Conservation (phyloP, 2,888 invertebrate genomes). For the Ceratothoa steindachneri region DNA sequence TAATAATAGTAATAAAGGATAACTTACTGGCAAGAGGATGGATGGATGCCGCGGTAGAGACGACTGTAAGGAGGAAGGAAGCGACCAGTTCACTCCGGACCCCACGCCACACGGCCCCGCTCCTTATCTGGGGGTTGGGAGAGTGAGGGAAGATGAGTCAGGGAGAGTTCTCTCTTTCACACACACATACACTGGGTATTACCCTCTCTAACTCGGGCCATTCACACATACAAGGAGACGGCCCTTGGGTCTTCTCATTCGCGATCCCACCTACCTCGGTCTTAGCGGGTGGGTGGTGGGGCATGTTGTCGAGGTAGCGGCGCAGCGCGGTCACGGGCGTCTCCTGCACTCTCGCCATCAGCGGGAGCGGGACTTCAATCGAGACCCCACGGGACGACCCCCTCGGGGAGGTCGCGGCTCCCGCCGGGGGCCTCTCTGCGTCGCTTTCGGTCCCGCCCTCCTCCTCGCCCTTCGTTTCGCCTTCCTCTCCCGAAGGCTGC, state of each 20-base stretch:
- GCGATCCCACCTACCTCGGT: conserved; percentile 28
- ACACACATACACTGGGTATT: no score
- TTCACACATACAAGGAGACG: no score
- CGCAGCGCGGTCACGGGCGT: conserved; percentile 32
- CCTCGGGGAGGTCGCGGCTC: background rate
- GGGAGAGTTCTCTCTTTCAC: no score
- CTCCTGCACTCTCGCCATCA: conserved; percentile 20
- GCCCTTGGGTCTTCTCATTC: no score
- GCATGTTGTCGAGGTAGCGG: conserved; percentile 28
- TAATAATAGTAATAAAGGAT: no score
- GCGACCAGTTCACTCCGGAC: conserved; percentile 28
- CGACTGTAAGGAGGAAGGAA: conserved; percentile 26
- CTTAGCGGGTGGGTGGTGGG: conserved; percentile 26
- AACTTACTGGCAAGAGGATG: conserved; percentile 12
- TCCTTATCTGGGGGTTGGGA: conserved; percentile 18
- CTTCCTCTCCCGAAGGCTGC: background rate
- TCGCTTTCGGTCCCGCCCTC: background rate
- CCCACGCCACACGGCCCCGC: conserved; percentile 26
- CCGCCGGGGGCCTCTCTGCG: background rate
- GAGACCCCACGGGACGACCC: background rate
- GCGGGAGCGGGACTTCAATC: background rate
- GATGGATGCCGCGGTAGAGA: conserved; percentile 21
- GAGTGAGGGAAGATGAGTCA: background rate
- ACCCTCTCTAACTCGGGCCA: no score
- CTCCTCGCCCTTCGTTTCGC: background rate